Evolutionary conservation across 2,113 vertebrate species (phyloP), one percentile per base, ranked within the genome.

Genomic region (Coptodon rendalli): DNA sequence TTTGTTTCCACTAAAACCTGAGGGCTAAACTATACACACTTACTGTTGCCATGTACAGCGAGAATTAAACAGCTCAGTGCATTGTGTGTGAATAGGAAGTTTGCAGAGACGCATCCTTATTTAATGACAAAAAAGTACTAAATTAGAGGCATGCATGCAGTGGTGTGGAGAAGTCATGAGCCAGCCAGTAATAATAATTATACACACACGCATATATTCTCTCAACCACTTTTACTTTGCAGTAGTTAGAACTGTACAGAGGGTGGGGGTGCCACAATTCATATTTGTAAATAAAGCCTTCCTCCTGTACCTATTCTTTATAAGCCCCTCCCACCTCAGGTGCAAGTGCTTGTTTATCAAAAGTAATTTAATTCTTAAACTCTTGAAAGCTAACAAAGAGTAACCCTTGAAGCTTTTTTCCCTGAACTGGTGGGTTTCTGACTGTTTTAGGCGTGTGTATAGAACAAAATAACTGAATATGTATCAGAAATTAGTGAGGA

Each of bases 141-240:
- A 66, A 36, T 66, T n/a, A 38, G 31, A 38, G 61, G 31, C 31
- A 66, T 36, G 61, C 61, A 66, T 12, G 61, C 61, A 66, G 17
- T n/a, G 1, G 17, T 63, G 31, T 36, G 59, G 59, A 34, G 16
- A 63, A 34, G 17, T 19, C 16, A 61, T 19, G 59, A 36, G 17
- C 6, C 29, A 61, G 16, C 16, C 29, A 34, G 57, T 3, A 34
- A 61, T 59, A 53, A 53, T 52, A 22, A 22, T 22, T 22, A 22
- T 22, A 22, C 22, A 22, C 22, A 22, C 22, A 22, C 22, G 22
- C 22, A 22, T 22, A 22, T 22, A 22, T 22, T 22, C 17, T 63
- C 59, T 36, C 31, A 12, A 38, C 61, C 17, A 38, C 31, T 61
- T 38, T 31, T 6, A 31, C 29, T 2, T 66, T 61, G 29, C 29